Evolutionary conservation across 2,888 invertebrate species (phyloP).

Genomic region (Chirona hameri): DNA sequence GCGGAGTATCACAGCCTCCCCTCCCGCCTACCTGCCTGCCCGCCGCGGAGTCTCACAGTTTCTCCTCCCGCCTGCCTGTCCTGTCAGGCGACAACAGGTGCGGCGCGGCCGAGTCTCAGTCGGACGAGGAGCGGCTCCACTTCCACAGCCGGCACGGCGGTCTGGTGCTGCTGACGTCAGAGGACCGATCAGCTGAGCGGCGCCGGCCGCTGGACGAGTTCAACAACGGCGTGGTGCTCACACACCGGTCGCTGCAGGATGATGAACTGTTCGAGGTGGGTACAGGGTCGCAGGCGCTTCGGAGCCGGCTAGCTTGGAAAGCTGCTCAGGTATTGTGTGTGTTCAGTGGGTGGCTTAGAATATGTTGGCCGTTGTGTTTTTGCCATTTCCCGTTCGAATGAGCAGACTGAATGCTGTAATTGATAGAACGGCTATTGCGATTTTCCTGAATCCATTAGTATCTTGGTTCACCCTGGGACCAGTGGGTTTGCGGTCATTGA

Average conservation of each 20-base stretch:
- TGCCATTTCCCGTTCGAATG: no score
- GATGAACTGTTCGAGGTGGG: slow-evolving; percentile 81
- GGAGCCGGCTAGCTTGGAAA: no score
- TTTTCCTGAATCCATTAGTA: no score
- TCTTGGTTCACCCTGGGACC: no score
- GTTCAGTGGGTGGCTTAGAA: no score
- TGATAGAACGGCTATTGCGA: no score
- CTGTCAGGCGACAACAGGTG: not conserved
- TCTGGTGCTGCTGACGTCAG: slow-evolving; percentile 76
- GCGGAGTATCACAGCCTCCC: not conserved
- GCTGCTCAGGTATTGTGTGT: no score
- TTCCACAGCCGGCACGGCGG: slow-evolving; percentile 88
- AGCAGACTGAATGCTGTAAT: no score
- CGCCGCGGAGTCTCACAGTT: no score
- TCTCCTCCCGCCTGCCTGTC: not conserved
- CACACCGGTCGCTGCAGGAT: slow-evolving; percentile 77
- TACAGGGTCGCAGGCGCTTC: not conserved
- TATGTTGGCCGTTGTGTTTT: no score
- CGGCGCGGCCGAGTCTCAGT: slow-evolving; percentile 29
- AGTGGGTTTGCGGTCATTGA: no score
- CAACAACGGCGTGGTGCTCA: slow-evolving; percentile 95
- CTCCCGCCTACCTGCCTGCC: not conserved
- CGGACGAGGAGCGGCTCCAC: slow-evolving; percentile 59
- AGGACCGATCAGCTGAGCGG: slow-evolving; percentile 76
- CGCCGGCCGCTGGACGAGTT: slow-evolving; percentile 87